These are phyloP conservation scores for Aurelia aurita complex sp. Pacific DNA, from an alignment of 30 jellyfish, hydroid and myxozoan species.

Conservation along the genomic window DNA sequence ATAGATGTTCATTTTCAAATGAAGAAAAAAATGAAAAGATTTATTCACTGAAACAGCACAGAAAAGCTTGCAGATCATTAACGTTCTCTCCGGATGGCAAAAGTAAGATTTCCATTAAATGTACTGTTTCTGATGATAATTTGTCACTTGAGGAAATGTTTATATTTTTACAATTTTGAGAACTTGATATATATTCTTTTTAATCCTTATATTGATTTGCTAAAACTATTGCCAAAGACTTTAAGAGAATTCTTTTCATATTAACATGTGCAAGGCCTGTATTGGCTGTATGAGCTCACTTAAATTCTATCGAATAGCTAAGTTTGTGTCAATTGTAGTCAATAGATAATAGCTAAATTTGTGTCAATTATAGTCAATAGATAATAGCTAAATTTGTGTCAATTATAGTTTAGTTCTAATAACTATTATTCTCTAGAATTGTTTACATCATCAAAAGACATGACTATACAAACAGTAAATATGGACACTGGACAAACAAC, in stretches of 20 bases:
- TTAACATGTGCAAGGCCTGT: too few species aligned
- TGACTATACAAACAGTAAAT: conserved; percentile 46
- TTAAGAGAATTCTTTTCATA: too few species aligned
- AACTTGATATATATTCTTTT: not conserved
- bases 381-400: too few species aligned
- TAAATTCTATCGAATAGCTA: too few species aligned
- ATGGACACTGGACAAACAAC: conserved; percentile 64
- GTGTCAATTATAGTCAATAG: too few species aligned
- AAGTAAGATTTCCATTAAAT: conserved; percentile 26
- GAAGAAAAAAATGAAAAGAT: conserved; percentile 49
- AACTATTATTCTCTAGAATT: conserved; percentile 14
- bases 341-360: too few species aligned
- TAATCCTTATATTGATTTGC: not conserved
- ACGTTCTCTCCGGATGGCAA: conserved; percentile 76
- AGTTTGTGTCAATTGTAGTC: too few species aligned
- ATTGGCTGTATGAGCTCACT: too few species aligned
- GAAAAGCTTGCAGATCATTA: conserved; percentile 84
- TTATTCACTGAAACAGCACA: conserved; percentile 67
- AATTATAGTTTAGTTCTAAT: too few species aligned
- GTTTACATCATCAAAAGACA: conserved; percentile 75
- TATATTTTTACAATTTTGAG: not conserved
- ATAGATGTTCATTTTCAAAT: conserved; percentile 63
- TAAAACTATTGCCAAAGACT: too few species aligned
- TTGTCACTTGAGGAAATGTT: too few species aligned
- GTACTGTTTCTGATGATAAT: not conserved